Base-by-base conservation (phyloP, 2,888 invertebrate species). In the Pilophorus perplexus region DNA sequence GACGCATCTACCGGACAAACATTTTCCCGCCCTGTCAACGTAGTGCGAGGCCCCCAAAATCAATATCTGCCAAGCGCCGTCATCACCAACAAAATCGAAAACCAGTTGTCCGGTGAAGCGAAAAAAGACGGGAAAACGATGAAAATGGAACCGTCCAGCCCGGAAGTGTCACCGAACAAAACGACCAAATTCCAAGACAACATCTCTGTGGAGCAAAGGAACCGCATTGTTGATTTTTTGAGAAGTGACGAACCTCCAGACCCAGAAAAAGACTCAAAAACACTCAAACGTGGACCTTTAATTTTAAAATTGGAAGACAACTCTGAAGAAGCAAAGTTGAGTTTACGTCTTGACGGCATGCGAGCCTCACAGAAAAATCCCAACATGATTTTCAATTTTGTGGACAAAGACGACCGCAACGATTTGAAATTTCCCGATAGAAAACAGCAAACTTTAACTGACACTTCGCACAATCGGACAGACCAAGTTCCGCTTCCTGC, bases 401-500 rank as follows among this genome's bases (percentile, higher is more conserved):
- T 67, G 6, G 60, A 64, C n/a, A 68, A 67, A 37, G 59, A 44
- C 40, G 69, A 67, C 23, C 62, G 25, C 20, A 50, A 33, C 18
- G 62, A 62, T 16, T 33, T 62, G n/a, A 62, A 62, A 37, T 33
- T 62, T n/a, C 8, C 33, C 18, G 68, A 69, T 5, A 59, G 67
- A 33, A 54, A 27, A 23, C 64, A 69, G 20, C 40, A 37, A 18
- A 67, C 44, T 50, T 23, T 65, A 22, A 10, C 14, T 4, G 66
- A 66, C 33, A 38, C 42, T 1, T 14, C 10, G 6, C 60, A 68
- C 28, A 67, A 65, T 28, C 62, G 67, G 28, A 37, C 46, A n/a
- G 69, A 69, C n/a, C 67, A 66, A 28, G 67, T 69, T 5, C 37
- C 67, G n/a, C 42, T 70, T 5, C 70, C 70, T 10, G 67, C 69